These are phyloP conservation scores for Orthonyx spaldingii DNA, from an alignment of 2,113 vertebrate genomes.

Conservation along the genomic window DNA sequence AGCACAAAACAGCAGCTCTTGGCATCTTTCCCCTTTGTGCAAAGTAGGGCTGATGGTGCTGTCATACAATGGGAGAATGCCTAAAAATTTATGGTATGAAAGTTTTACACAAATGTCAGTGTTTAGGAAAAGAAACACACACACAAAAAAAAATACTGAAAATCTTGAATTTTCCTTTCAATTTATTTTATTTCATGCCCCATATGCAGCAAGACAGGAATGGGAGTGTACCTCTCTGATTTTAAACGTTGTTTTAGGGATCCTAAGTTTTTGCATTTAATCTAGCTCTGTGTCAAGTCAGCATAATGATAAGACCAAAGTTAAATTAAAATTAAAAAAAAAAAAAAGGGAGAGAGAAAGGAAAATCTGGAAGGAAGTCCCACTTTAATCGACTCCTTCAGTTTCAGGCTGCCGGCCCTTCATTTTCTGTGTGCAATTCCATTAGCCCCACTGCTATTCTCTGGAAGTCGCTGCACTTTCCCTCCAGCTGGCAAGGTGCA, in stretches of 20 bases:
- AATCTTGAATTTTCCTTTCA: not conserved
- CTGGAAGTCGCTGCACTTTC: conserved; percentile 64
- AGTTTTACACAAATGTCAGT: not conserved
- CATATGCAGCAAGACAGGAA: not conserved
- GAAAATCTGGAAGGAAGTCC: not conserved
- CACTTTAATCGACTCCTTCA: not conserved
- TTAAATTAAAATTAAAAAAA: not conserved
- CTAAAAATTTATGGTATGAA: not conserved
- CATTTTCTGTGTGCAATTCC: conserved; percentile 37
- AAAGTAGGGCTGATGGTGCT: not conserved
- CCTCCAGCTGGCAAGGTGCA: conserved; percentile 75
- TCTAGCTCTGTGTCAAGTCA: conserved; percentile 23
- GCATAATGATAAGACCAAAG: not conserved
- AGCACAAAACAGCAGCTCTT: not conserved
- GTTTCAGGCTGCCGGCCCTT: conserved; percentile 22
- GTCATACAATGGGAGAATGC: not conserved
- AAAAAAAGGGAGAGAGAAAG: not conserved
- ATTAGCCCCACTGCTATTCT: conserved; percentile 29
- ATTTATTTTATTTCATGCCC: not conserved
- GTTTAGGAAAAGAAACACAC: not conserved
- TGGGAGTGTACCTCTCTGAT: not conserved
- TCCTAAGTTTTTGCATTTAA: conserved; percentile 12
- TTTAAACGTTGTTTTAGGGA: conserved; percentile 36
- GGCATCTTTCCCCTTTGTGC: not conserved
- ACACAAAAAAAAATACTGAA: not conserved